A percentile compares a stretch with the other conserved stretches of the same genome.
Conservation (phyloP, 2,797 vertebrate genomes). For the Myripristis jacobus region DNA sequence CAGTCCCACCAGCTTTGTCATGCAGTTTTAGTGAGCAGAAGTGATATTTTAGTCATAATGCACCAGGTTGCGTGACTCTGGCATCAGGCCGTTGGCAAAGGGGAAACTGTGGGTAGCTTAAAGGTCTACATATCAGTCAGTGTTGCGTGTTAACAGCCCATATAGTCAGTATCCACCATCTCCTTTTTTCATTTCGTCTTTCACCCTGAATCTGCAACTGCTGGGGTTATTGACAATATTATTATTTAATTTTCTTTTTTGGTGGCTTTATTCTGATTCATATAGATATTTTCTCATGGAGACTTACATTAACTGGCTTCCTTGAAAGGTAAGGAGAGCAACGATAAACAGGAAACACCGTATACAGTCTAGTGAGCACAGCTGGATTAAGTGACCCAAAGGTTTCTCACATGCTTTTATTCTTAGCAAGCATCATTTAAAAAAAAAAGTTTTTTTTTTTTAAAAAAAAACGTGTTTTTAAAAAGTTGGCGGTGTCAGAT, state of each 20-base stretch:
- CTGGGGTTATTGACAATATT: neutral
- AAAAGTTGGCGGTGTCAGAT: too few relatives aligned
- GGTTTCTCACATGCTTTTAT: too few relatives aligned
- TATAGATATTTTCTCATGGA: too few relatives aligned
- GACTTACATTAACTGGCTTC: too few relatives aligned
- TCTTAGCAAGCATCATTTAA: too few relatives aligned
- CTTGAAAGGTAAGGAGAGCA: too few relatives aligned
- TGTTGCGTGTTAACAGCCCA: constrained; percentile 67
- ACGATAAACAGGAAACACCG: too few relatives aligned
- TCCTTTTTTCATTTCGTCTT: constrained; percentile 43
- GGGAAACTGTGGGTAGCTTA: constrained; percentile 59
- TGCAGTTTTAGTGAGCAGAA: constrained; percentile 38
- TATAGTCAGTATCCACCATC: constrained; percentile 40
- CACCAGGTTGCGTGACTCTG: constrained; percentile 74
- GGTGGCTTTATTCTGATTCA: too few relatives aligned
- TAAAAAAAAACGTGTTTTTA: too few relatives aligned
- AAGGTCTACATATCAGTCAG: constrained; percentile 69
- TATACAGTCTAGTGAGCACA: too few relatives aligned
- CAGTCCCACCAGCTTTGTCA: neutral
- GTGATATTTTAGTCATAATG: constrained; percentile 63
- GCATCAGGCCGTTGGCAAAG: constrained; percentile 59
- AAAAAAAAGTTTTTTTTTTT: too few relatives aligned
- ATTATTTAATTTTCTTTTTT: neutral
- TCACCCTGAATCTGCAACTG: neutral
- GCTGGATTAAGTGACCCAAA: too few relatives aligned